Evolutionary conservation across 2,113 vertebrate genomes (phyloP), one percentile per base, ranked within the genome.

Genomic region (Tor tambroides): DNA sequence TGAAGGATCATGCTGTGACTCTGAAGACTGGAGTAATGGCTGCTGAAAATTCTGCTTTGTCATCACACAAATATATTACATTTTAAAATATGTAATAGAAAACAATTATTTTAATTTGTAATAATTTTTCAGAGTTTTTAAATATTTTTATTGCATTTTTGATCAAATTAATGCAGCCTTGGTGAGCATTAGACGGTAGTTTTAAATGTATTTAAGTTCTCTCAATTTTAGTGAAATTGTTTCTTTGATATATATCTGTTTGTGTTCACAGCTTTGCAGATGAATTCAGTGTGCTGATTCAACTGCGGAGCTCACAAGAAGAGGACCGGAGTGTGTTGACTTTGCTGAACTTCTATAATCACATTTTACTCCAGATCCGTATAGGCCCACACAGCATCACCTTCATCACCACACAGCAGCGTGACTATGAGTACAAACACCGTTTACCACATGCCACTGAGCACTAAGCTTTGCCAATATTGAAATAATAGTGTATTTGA

Each of bases 291-390:
- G 43, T 97, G 71, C 89, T 96, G 89, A 80, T 96, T 90, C 94
- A 94, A 90, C 85, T 96, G 56, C 92, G 92, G 28, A 95, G 94
- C 87, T 89, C 92, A 0, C 93, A 96, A 92, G 78, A 86, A 77
- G 94, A 95, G 86, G 95, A 96, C 80, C 94, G 94, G 83, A 92
- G 93, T 76, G 85, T 96, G 38, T 41, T 97, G 87, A 95, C 95
- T 6, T 87, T 97, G 90, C 91, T 96, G 23, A 94, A 94, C 90
- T 94, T 90, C 6, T 90, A 90, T 11, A 93, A 94, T 84, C 91
- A 93, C 0, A 84, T 96, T 90, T 91, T 95, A 35, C 95, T 96
- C 83, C 96, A 96, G 94, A 93, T 97, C 86, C 94, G 95, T 65
- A 85, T 96, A 3, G 92, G 79, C 71, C 93, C 93, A 2, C 59